These are phyloP conservation scores for Tyrophagus putrescentiae DNA, from an alignment of 1,140 invertebrate species.

Conservation along the genomic window DNA sequence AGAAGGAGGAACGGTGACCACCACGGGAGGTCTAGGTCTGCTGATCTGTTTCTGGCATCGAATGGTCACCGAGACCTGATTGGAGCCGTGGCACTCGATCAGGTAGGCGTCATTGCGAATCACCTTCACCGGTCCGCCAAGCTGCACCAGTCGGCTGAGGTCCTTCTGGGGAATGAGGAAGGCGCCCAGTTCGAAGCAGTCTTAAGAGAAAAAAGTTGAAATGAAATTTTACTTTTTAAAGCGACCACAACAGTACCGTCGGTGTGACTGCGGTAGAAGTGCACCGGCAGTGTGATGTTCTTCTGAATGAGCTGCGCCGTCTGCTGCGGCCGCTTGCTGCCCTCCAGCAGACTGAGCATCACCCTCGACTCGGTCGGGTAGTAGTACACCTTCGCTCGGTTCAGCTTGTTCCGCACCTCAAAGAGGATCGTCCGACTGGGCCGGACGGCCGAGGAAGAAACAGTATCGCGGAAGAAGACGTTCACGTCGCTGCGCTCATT, in stretches of 20 bases:
- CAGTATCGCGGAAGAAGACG: slow-evolving; percentile 1
- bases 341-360: neutral
- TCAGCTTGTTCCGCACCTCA: neutral
- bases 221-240: neutral
- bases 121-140: neutral
- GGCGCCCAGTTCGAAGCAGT: slow-evolving; percentile 4
- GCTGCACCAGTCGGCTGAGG: neutral
- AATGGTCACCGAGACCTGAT: slow-evolving; percentile 1
- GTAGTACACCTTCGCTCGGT: neutral
- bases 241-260: neutral
- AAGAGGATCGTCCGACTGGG: neutral
- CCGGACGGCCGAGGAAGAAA: neutral
- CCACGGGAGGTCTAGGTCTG: neutral
- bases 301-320: neutral
- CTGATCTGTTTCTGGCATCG: neutral
- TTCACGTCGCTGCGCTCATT: slow-evolving; percentile 2
- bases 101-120: neutral
- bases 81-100: neutral
- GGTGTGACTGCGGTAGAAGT: neutral
- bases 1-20: neutral
- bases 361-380: neutral
- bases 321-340: neutral
- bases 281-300: neutral
- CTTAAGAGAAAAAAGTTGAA: neutral
- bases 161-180: neutral